Percentiles rank a stretch among this genome's conserved stretches.
These are phyloP conservation scores for Synergus gifuensis DNA, from an alignment of 2,888 invertebrate species.

Conservation along the genomic window DNA sequence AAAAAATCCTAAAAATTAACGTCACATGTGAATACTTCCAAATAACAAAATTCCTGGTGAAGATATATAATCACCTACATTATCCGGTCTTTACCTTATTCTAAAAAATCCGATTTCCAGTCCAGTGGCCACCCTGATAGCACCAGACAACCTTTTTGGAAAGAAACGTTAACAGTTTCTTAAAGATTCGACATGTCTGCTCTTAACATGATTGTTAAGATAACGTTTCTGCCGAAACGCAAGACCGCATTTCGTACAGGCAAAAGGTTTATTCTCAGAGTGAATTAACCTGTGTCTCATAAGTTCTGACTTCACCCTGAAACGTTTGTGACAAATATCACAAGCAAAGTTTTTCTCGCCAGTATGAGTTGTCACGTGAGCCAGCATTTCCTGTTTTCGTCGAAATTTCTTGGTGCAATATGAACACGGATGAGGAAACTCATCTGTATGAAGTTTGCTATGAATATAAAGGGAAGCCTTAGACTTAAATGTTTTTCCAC, in stretches of 20 bases:
- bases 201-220: constrained; percentile 79
- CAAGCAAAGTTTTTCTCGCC: constrained; percentile 80
- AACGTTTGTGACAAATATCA: constrained; percentile 78
- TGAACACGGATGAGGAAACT: constrained; percentile 76
- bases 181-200: constrained; percentile 72
- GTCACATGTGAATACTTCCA: too few species aligned
- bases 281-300: constrained; percentile 80
- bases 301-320: constrained; percentile 81
- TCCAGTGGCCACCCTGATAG: background rate
- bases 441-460: constrained; percentile 77
- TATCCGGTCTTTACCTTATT: background rate
- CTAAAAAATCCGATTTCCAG: background rate
- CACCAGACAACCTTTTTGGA: background rate
- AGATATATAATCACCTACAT: background rate
- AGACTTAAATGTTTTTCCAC: constrained; percentile 78
- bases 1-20: too few species aligned
- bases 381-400: constrained; percentile 79
- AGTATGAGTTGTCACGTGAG: constrained; percentile 80
- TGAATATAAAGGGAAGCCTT: constrained; percentile 78
- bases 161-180: background rate
- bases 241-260: constrained; percentile 78
- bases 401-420: constrained; percentile 80
- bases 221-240: constrained; percentile 80
- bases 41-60: too few species aligned
- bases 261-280: constrained; percentile 79